Evolutionary conservation across 2,888 invertebrate species (phyloP), one percentile per base, ranked within the genome.

Genomic region (Willowsia nigromaculata): DNA sequence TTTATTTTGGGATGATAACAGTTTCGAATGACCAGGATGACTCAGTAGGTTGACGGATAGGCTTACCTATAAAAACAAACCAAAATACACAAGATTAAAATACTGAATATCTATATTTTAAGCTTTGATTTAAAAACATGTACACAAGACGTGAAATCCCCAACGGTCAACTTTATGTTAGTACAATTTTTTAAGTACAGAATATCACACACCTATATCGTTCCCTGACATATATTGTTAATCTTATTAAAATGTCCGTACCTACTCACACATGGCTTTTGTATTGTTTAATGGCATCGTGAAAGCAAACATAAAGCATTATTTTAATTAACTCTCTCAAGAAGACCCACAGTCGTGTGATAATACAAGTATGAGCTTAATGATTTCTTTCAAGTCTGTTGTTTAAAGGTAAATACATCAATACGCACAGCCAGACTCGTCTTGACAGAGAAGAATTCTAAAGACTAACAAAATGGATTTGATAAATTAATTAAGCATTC

Each of bases 401-500:
- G n/a, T 6, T n/a, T 68, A 18, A n/a, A 18, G 3, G 15, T 27
- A 33, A 40, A 68, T 18, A 27, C 78, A 78, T n/a, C 37, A 65
- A 68, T 68, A 43, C 27, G 68, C 40, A 22, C 27, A 78, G 78
- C 50, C 33, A 62, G 53, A 65, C 53, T 53, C 80, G 27, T 33
- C 43, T 71, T 22, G 56, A 76, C 22, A 71, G 40, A 71, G 18
- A 71, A 22, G 33, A 62, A 18, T 47, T 6, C 65, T 22, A 9
- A 1, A 15, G 33, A 27, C 7, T 13, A 33, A 33, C 15, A 15
- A 18, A 27, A 40, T 50, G 27, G 47, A 43, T 25, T 85, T 68
- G 56, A 81, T 87, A 71, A 87, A 81, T 87, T 81, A 87, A 86
- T 86, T 85, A 76, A 37, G 68, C 25, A 4, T 80, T 86, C 65